These are phyloP conservation scores for Dascyllus trimaculatus DNA, from an alignment of 2,113 vertebrate genomes.

Conservation along the genomic window DNA sequence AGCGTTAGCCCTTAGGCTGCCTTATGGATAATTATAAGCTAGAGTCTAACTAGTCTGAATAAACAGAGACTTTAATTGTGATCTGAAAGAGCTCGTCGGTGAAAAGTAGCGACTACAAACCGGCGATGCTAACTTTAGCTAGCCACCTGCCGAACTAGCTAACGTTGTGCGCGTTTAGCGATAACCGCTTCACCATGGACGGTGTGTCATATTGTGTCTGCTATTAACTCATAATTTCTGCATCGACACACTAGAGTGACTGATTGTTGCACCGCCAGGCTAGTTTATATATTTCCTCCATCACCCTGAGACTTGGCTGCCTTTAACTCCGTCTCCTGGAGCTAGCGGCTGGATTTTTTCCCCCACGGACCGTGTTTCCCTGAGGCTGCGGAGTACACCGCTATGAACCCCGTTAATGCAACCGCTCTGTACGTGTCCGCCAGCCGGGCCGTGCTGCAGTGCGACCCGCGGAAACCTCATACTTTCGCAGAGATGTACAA, in stretches of 20 bases:
- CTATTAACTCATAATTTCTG: slow-evolving; percentile 50
- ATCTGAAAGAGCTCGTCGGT: slow-evolving; percentile 3
- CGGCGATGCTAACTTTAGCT: slow-evolving; percentile 63
- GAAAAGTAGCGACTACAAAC: slow-evolving; percentile 8
- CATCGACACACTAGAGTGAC: slow-evolving; percentile 35
- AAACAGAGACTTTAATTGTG: background rate
- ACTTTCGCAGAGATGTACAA: slow-evolving; percentile 92
- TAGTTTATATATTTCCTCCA: slow-evolving; percentile 18
- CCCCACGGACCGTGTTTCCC: slow-evolving; percentile 55
- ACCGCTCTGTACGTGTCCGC: slow-evolving; percentile 96
- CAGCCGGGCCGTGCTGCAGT: slow-evolving; percentile 96
- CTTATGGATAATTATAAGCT: slow-evolving; percentile 8
- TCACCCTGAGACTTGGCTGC: slow-evolving; percentile 34
- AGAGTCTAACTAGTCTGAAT: background rate
- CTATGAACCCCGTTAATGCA: slow-evolving; percentile 97
- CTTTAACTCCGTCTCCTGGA: background rate
- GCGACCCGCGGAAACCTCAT: slow-evolving; percentile 92
- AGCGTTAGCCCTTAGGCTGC: background rate
- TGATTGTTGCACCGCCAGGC: slow-evolving; percentile 29
- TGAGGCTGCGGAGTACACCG: slow-evolving; percentile 84
- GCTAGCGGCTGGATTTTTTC: slow-evolving; percentile 36
- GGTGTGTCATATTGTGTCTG: slow-evolving; percentile 38
- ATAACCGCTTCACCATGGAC: slow-evolving; percentile 48
- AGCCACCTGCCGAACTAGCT: slow-evolving; percentile 68
- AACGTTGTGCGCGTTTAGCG: slow-evolving; percentile 57